Conservation (phyloP, 53 echinoderm and acorn worm genomes). For the Apostichopus leukothele region DNA sequence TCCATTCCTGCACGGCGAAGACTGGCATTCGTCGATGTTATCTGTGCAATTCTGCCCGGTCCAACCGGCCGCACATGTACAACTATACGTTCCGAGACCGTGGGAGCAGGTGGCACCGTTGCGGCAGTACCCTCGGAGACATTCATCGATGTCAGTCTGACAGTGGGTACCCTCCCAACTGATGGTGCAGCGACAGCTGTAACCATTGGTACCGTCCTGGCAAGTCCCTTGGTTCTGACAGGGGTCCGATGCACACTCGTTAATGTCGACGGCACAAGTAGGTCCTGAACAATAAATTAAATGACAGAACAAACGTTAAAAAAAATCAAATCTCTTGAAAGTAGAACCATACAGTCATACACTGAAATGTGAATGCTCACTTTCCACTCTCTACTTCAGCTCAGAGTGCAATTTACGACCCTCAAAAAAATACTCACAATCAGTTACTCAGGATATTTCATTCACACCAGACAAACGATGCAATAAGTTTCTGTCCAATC, state of each 20-base stretch:
- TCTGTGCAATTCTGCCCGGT: constrained; percentile 70
- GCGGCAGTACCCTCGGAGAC: constrained; percentile 65
- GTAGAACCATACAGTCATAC: too few relatives aligned
- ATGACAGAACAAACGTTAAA: too few relatives aligned
- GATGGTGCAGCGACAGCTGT: constrained; percentile 67
- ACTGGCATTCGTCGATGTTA: constrained; percentile 80
- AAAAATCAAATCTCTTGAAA: too few relatives aligned
- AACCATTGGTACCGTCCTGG: constrained; percentile 66
- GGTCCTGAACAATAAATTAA: constrained; percentile 52
- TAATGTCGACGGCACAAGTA: constrained; percentile 66
- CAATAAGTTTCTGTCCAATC: too few relatives aligned
- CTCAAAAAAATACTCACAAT: too few relatives aligned
- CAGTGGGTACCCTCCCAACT: constrained; percentile 92
- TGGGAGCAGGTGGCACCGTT: constrained; percentile 85
- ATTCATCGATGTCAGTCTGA: constrained; percentile 75
- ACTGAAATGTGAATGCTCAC: too few relatives aligned
- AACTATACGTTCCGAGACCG: constrained; percentile 73
- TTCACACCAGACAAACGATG: too few relatives aligned
- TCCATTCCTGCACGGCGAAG: constrained; percentile 80
- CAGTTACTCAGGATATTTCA: too few relatives aligned
- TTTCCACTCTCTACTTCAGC: too few relatives aligned
- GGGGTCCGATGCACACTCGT: constrained; percentile 82
- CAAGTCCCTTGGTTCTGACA: constrained; percentile 85
- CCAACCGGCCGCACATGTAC: constrained; percentile 75
- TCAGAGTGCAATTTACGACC: too few relatives aligned